These are phyloP conservation scores for Leptopilina syphax DNA, from an alignment of 2,888 invertebrate genomes.

Conservation along the genomic window DNA sequence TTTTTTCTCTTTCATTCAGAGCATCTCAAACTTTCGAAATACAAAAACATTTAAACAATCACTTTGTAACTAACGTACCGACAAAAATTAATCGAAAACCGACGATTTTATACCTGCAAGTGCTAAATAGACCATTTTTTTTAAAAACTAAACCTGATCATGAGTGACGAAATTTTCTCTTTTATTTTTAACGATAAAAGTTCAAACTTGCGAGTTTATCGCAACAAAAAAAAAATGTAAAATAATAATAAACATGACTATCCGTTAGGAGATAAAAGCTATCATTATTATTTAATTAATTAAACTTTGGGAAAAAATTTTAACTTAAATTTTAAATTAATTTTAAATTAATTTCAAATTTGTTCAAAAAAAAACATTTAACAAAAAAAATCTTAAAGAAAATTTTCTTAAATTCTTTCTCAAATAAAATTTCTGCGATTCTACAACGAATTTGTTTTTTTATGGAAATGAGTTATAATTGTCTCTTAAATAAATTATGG, in stretches of 20 bases:
- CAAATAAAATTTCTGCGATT: constrained; percentile 4
- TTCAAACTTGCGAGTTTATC: background rate
- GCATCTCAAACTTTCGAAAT: constrained; percentile 12
- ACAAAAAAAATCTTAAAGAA: too few relatives aligned
- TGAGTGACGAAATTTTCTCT: constrained; percentile 13
- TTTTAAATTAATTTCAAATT: background rate
- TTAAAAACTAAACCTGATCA: constrained; percentile 5
- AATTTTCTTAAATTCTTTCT: background rate
- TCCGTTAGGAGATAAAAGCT: background rate
- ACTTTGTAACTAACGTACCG: constrained; percentile 19
- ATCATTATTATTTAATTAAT: background rate
- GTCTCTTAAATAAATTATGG: constrained; percentile 3
- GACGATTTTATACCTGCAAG: constrained; percentile 29
- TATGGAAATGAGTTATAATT: background rate
- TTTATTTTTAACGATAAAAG: background rate
- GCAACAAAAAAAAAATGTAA: background rate
- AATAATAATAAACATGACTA: background rate
- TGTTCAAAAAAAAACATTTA: background rate
- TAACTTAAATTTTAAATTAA: background rate
- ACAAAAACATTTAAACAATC: constrained; percentile 38
- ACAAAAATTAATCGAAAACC: constrained; percentile 30
- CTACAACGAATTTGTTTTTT: constrained; percentile 3
- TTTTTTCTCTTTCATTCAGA: background rate
- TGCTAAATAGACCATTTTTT: constrained; percentile 26
- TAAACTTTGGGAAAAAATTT: background rate